A percentile compares a stretch with the other conserved stretches of the same genome.
phyloP scores from a whole-genome alignment of 2,113 vertebrate genomes.

The Pungitius pungitius region DNA sequence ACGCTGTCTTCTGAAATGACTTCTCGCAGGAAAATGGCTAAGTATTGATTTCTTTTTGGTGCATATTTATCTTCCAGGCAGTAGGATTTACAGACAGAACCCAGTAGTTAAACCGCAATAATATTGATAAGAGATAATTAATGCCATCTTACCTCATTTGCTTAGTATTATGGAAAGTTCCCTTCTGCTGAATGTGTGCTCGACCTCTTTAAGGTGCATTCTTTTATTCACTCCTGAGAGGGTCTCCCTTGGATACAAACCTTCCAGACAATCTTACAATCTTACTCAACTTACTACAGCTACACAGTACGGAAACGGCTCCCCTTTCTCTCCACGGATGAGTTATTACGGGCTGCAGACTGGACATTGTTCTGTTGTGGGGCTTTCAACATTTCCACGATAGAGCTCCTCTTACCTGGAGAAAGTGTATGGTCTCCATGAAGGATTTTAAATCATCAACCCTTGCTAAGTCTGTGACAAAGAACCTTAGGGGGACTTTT shows the following conservation, averaged over 20 bases:
- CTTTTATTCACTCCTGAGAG: neutral
- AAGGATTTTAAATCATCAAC: neutral
- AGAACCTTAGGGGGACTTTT: neutral
- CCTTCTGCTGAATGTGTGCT: neutral
- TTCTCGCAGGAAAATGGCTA: neutral
- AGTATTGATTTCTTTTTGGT: constrained; percentile 14
- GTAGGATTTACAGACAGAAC: neutral
- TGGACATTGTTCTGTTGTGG: neutral
- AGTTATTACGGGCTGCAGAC: neutral
- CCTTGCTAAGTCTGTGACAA: neutral
- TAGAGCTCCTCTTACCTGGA: neutral
- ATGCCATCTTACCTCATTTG: neutral
- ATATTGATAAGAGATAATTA: neutral
- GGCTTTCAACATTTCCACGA: neutral
- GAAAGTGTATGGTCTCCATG: neutral
- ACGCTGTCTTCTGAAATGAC: neutral
- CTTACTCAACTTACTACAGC: too few relatives aligned
- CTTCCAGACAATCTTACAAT: neutral
- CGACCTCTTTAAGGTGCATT: neutral
- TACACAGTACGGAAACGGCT: neutral
- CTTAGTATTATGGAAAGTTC: neutral
- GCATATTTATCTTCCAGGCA: neutral
- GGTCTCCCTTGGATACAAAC: neutral
- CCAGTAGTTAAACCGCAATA: neutral
- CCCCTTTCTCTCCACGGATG: neutral